Percentiles rank a stretch among this genome's conserved stretches.
phyloP scores from a whole-genome alignment of 2,113 vertebrate species.

The Atlantisia rogersi region DNA sequence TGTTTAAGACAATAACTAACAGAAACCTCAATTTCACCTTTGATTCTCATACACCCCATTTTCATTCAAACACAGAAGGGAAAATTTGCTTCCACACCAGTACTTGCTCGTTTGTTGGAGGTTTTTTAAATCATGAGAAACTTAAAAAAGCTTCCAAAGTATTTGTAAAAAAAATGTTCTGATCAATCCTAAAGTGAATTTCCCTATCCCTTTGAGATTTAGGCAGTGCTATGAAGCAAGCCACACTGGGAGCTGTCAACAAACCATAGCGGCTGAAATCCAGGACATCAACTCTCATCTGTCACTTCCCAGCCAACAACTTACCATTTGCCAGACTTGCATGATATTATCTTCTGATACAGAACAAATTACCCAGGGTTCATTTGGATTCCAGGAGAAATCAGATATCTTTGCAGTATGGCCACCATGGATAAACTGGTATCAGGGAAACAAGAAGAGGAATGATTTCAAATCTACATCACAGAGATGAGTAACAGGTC shows the following conservation, averaged over 20 bases:
- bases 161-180: background rate
- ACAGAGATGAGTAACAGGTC: accelerated
- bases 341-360: conserved; percentile 99
- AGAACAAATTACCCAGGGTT: conserved; percentile 99
- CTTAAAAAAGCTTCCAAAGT: background rate
- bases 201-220: background rate
- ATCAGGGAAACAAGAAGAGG: background rate
- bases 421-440: conserved; percentile 95
- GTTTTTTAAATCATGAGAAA: background rate
- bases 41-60: background rate
- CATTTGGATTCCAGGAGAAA: conserved; percentile 99
- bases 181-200: background rate
- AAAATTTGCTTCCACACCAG: background rate
- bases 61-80: background rate
- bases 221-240: background rate
- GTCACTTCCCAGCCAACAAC: background rate
- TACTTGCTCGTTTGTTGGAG: too few species aligned
- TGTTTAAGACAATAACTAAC: background rate
- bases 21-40: background rate
- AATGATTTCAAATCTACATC: background rate
- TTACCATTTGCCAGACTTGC: conserved; percentile 99
- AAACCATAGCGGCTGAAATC: background rate
- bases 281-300: background rate
- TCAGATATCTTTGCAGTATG: conserved; percentile 98
- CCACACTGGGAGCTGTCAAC: background rate